phyloP scores from a whole-genome alignment of 2,797 vertebrate genomes.

The Rhinella marina region DNA sequence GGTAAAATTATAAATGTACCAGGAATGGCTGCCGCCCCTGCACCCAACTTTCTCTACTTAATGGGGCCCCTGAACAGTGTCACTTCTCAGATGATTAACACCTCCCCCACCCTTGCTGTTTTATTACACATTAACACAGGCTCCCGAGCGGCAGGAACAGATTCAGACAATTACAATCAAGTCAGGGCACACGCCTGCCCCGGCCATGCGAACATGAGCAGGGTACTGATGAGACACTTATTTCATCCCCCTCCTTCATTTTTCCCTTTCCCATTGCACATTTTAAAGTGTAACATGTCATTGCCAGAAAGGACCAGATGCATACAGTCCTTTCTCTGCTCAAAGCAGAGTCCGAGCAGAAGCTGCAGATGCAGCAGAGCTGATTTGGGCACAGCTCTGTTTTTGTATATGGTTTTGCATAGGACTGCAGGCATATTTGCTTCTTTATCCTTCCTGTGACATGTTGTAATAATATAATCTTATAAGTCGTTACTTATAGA shows the following conservation, averaged over 20 bases:
- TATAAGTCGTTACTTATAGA: not conserved
- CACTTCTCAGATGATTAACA: conserved; percentile 96
- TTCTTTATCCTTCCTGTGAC: not conserved
- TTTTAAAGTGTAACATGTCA: conserved; percentile 90
- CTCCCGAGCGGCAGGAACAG: conserved; percentile 97
- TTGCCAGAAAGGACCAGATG: conserved; percentile 84
- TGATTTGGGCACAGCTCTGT: not conserved
- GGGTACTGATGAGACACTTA: conserved; percentile 99
- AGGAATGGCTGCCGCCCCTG: conserved; percentile 10
- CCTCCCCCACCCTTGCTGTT: conserved; percentile 88
- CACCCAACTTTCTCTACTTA: conserved; percentile 55
- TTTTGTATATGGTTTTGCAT: not conserved
- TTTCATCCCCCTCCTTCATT: conserved; percentile 78
- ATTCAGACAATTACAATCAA: conserved; percentile 99
- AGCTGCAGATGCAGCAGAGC: not conserved
- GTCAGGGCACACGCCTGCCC: conserved; percentile 99
- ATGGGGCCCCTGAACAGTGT: conserved; percentile 70
- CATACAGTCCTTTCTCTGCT: not conserved
- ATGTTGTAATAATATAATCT: not conserved
- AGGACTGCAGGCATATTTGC: not conserved
- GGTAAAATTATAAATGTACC: conserved; percentile 25
- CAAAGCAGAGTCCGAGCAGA: not conserved
- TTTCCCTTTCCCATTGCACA: conserved; percentile 80
- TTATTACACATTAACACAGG: conserved; percentile 94
- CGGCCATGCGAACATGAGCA: conserved; percentile 97